A percentile compares a stretch with the other conserved stretches of the same genome.
These are phyloP conservation scores for Coregonus suidteri DNA, from an alignment of 2,797 vertebrate genomes.

Conservation along the genomic window DNA sequence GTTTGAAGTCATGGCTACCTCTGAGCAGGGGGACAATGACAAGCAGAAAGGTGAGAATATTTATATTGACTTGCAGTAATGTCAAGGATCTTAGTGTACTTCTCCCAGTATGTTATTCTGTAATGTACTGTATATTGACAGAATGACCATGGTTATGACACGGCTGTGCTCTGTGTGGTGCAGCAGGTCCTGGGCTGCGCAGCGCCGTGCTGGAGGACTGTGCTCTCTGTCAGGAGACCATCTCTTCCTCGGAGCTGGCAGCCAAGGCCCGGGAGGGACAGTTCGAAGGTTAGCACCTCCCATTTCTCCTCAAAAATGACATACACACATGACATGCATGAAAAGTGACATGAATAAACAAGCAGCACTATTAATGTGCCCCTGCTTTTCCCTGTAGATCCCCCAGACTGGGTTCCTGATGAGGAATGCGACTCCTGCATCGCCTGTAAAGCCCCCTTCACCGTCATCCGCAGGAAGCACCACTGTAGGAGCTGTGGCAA, in stretches of 20 bases:
- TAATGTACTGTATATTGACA: neutral
- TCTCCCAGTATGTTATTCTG: neutral
- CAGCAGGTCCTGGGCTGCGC: conserved; percentile 82
- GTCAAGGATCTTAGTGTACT: too few relatives aligned
- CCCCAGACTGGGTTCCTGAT: conserved; percentile 97
- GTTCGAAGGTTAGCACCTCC: conserved; percentile 81
- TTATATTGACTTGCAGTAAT: neutral
- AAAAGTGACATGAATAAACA: neutral
- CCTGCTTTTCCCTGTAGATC: conserved; percentile 75
- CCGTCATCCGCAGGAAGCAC: conserved; percentile 96
- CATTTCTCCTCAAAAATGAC: conserved; percentile 5
- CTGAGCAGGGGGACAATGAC: conserved; percentile 84
- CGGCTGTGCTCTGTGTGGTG: conserved; percentile 23
- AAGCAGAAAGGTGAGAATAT: conserved; percentile 82
- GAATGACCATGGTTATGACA: neutral
- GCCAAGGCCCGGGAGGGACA: conserved; percentile 91
- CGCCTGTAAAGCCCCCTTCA: conserved; percentile 95
- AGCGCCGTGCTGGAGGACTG: conserved; percentile 92
- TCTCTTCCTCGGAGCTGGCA: conserved; percentile 90
- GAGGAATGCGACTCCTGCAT: conserved; percentile 93
- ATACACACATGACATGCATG: neutral
- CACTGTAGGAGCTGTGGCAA: conserved; percentile 98
- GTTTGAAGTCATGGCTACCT: conserved; percentile 97
- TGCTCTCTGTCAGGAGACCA: conserved; percentile 92
- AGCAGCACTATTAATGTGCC: conserved; percentile 4